These are phyloP conservation scores for Coenonympha arcania DNA, from an alignment of 2,888 invertebrate species.

Conservation along the genomic window DNA sequence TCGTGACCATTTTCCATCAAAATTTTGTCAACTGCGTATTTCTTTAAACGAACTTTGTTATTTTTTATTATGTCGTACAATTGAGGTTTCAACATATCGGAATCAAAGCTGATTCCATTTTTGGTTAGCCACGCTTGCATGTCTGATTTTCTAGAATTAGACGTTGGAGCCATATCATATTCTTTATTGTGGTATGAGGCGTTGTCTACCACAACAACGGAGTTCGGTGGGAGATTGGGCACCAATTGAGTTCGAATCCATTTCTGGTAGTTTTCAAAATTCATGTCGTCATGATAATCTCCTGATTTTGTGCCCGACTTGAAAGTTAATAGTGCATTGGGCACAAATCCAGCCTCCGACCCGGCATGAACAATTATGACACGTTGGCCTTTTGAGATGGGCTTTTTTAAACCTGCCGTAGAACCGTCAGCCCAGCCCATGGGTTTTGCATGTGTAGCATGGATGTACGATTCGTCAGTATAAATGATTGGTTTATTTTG, in stretches of 20 bases:
- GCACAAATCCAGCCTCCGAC: constrained; percentile 20
- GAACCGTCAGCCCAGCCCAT: neutral
- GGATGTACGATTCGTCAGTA: constrained; percentile 30
- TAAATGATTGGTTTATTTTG: constrained; percentile 26
- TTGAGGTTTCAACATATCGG: no score
- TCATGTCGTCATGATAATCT: constrained; percentile 27
- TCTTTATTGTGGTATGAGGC: constrained; percentile 26
- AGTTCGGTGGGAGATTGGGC: constrained; percentile 26
- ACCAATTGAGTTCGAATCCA: constrained; percentile 30
- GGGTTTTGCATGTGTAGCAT: constrained; percentile 13
- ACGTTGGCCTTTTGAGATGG: neutral
- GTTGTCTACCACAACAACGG: constrained; percentile 25
- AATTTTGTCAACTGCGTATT: no score
- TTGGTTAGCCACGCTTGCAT: neutral
- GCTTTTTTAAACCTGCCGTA: neutral
- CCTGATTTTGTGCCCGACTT: neutral
- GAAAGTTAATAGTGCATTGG: neutral
- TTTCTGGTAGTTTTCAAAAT: constrained; percentile 24
- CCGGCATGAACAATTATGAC: constrained; percentile 7
- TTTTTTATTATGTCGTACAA: no score
- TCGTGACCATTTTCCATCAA: no score
- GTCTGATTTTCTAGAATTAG: neutral
- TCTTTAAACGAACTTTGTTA: no score
- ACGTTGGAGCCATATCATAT: neutral
- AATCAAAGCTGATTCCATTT: neutral